A percentile compares a stretch with the other conserved stretches of the same genome.
phyloP scores from a whole-genome alignment of 2,113 vertebrate species.

The Megaceryle maxima region DNA sequence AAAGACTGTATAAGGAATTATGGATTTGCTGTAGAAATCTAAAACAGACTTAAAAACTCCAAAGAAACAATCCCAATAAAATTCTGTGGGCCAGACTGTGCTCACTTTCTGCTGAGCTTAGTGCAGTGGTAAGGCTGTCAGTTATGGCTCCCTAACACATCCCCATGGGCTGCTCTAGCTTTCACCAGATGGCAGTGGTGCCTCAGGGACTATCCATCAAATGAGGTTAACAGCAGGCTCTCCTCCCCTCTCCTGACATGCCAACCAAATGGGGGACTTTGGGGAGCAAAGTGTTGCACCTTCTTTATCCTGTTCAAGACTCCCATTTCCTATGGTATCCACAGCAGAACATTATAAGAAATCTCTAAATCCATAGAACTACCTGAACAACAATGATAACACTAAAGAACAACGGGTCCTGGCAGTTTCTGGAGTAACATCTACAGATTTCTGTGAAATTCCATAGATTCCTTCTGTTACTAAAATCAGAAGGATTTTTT shows the following conservation, averaged over 20 bases:
- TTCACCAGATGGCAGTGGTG: slow-evolving; percentile 70
- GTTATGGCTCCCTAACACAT: neutral
- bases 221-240: slow-evolving; percentile 25
- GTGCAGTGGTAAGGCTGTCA: slow-evolving; percentile 7
- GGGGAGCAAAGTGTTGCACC: neutral
- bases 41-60: neutral
- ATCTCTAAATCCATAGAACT: neutral
- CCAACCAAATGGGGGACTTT: neutral
- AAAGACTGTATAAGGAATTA: neutral
- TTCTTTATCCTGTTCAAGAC: neutral
- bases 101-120: neutral
- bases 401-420: neutral
- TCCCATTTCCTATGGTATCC: neutral
- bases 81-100: neutral
- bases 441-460: neutral
- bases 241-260: slow-evolving; percentile 5
- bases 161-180: slow-evolving; percentile 38
- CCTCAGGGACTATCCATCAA: slow-evolving; percentile 59
- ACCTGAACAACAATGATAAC: neutral
- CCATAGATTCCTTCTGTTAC: neutral
- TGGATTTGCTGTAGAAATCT: neutral
- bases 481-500: neutral
- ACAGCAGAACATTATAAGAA: neutral
- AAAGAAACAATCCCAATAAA: neutral
- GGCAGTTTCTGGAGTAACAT: neutral